Conservation (phyloP, 2,888 invertebrate genomes). For the Philereme transversata region DNA sequence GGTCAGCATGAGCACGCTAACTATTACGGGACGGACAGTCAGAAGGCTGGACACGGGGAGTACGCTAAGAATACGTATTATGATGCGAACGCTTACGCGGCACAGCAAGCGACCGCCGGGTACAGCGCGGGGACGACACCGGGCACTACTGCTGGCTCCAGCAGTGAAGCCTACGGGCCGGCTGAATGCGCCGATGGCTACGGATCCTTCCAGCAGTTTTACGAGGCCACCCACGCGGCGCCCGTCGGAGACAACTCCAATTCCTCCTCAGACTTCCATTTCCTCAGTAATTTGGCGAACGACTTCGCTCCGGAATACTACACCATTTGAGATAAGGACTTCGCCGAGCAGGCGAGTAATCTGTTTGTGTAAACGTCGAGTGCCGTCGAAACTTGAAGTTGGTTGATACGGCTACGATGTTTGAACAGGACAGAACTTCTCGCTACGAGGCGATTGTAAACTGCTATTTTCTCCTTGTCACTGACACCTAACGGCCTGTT, state of each 20-base stretch:
- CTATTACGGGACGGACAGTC: conserved; percentile 76
- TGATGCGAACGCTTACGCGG: conserved; percentile 67
- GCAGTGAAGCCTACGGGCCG: conserved; percentile 66
- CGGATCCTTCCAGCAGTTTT: conserved; percentile 89
- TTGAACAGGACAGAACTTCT: conserved; percentile 51
- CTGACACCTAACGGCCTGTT: conserved; percentile 31
- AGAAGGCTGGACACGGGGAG: conserved; percentile 80
- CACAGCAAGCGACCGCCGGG: conserved; percentile 61
- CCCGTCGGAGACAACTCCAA: conserved; percentile 91
- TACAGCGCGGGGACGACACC: conserved; percentile 48
- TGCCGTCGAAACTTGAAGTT: conserved; percentile 18
- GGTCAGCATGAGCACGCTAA: conserved; percentile 70
- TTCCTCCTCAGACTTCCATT: conserved; percentile 97
- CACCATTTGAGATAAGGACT: conserved; percentile 84
- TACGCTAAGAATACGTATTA: conserved; percentile 80
- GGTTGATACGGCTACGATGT: conserved; percentile 48
- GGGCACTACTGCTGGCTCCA: conserved; percentile 57
- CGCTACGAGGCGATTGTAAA: conserved; percentile 63
- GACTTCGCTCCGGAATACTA: conserved; percentile 97
- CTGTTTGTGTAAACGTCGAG: conserved; percentile 72
- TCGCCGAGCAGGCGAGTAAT: conserved; percentile 81
- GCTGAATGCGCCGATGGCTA: conserved; percentile 86
- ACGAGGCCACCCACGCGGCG: conserved; percentile 82
- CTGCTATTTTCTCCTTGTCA: conserved; percentile 45
- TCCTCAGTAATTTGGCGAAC: conserved; percentile 95